phyloP scores from a whole-genome alignment of 2,113 vertebrate species.

The Nothobranchius furzeri region DNA sequence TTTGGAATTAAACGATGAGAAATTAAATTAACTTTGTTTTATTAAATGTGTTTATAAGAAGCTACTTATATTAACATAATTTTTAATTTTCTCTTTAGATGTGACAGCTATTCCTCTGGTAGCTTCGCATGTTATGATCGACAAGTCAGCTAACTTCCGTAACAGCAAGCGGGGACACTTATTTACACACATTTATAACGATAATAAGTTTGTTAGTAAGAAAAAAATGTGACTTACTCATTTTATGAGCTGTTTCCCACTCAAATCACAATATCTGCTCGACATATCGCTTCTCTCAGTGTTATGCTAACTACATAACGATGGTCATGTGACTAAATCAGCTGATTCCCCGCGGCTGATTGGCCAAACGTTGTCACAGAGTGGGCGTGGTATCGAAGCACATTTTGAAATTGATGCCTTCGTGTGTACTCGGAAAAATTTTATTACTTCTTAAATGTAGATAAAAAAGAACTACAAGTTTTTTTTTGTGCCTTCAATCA shows the following conservation, averaged over 20 bases:
- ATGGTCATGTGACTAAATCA: conserved; percentile 78
- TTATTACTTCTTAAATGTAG: no score
- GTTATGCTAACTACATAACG: conserved; percentile 46
- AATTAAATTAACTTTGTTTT: no score
- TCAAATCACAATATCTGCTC: not conserved
- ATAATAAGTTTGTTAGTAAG: not conserved
- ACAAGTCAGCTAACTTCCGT: not conserved
- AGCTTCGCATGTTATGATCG: conserved; percentile 41
- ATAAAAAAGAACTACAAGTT: no score
- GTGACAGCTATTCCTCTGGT: conserved; percentile 25
- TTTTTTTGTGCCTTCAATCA: no score
- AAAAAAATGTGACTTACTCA: conserved; percentile 42
- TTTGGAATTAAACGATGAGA: no score
- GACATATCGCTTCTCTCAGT: not conserved
- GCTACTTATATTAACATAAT: not conserved
- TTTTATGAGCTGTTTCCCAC: conserved; percentile 4
- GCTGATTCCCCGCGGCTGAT: conserved; percentile 57
- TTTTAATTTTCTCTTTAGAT: not conserved
- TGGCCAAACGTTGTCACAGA: conserved; percentile 57
- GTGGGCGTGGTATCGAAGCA: conserved; percentile 29
- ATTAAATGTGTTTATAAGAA: no score
- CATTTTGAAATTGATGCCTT: conserved; percentile 16
- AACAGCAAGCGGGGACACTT: not conserved
- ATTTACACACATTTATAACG: not conserved
- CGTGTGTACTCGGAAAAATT: not conserved